Percentiles rank a stretch among this genome's conserved stretches.
Conservation (phyloP, 2,888 invertebrate species). For the Leptinotarsa tumamoca region DNA sequence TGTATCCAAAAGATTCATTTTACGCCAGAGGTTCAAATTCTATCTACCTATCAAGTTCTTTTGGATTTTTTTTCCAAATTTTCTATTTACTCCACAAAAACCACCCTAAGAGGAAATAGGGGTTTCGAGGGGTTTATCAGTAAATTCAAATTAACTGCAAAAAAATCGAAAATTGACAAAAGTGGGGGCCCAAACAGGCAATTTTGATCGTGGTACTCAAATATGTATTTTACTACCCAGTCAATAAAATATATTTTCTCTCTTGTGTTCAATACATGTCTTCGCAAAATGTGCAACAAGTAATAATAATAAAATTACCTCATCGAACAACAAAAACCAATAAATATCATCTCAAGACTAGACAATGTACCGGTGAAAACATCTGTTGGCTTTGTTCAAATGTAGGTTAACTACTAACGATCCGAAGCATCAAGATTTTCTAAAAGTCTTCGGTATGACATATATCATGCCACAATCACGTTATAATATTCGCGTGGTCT, state of each 20-base stretch:
- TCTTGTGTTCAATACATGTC: neutral
- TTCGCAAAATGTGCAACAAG: neutral
- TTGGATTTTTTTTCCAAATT: too few species aligned
- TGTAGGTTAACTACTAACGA: slow-evolving; percentile 37
- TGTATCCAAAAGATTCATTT: too few species aligned
- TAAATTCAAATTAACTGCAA: too few species aligned
- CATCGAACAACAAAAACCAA: neutral
- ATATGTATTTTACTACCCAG: too few species aligned
- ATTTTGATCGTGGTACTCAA: too few species aligned
- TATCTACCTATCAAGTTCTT: too few species aligned
- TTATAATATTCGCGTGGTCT: slow-evolving; percentile 65
- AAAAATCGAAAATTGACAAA: too few species aligned
- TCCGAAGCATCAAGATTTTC: slow-evolving; percentile 27
- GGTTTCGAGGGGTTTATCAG: too few species aligned
- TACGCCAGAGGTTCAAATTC: too few species aligned
- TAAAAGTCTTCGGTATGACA: slow-evolving; percentile 47
- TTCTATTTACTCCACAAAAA: too few species aligned
- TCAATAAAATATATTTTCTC: neutral
- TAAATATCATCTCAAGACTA: neutral
- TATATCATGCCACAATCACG: slow-evolving; percentile 64
- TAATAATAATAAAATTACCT: neutral
- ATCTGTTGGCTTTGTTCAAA: slow-evolving; percentile 22
- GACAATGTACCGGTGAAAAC: slow-evolving; percentile 8
- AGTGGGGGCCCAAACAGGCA: too few species aligned
- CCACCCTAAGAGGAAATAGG: too few species aligned